Base-by-base conservation (phyloP, 2,888 invertebrate species). In the Aradus depressus region DNA sequence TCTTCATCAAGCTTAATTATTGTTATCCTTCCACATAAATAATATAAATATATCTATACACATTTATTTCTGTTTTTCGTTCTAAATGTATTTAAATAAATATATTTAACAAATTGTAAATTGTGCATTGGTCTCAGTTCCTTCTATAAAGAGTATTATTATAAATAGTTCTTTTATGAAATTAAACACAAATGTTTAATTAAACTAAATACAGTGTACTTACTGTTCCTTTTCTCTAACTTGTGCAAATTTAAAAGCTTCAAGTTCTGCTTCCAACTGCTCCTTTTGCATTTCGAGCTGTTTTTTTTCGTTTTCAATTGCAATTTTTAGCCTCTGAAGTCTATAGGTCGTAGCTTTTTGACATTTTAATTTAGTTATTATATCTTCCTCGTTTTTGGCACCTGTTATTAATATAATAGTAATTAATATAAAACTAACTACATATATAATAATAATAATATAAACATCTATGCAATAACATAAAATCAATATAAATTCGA, bases 201-300 rank as follows among this genome's bases (percentile, higher is more conserved):
- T 12, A 18, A 28, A 6, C 4, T 25, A 41, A 25, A 44, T 34
- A 44, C 41, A 28, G 14, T 25, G 21, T 38, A 68, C 76, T 71
- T 68, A 87, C 87, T 81, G 80, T 69, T 87, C 85, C 54, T 79
- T 80, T 61, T 85, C 84, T 65, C 83, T 83, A 10, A 81, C 81
- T 59, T 86, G 84, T 0, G 83, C 80, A 65, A 82, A 88, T 65
- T 84, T 86, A 55, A 79, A 81, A 2, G 78, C 76, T 61, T 88
- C 87, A 45, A 87, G 68, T 63, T 85, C 82, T 0, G 73, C 73
- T 55, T 75, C 72, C 32, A 85, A 71, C 0, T 71, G 67, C 14
- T 84, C 79, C 55, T 82, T 76, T 23, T 74, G 75, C 26, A 73
- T 72, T 63, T 87, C 86, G 53, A 87, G 63, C 37, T 72, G 70